A percentile compares a stretch with the other conserved stretches of the same genome.
Conservation (phyloP, 2,888 invertebrate genomes). For the Eristalis pertinax region DNA sequence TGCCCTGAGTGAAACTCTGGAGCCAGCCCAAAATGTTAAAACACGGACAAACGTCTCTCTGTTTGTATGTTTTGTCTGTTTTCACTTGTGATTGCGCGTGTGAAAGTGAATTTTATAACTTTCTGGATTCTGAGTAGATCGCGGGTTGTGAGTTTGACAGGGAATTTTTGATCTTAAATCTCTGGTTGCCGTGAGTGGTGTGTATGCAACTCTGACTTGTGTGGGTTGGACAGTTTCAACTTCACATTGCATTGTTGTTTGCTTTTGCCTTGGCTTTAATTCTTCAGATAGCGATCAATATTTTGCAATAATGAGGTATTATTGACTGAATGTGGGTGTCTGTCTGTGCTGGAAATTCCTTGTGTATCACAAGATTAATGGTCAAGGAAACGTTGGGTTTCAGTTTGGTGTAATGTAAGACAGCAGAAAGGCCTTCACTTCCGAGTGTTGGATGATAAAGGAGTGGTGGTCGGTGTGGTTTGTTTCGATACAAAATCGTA, state of each 20-base stretch:
- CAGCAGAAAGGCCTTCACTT: background rate
- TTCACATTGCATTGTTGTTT: background rate
- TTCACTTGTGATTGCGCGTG: slow-evolving; percentile 38
- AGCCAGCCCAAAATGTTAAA: slow-evolving; percentile 17
- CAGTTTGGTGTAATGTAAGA: background rate
- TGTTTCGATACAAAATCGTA: background rate
- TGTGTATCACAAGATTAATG: slow-evolving; percentile 15
- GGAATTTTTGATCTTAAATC: slow-evolving; percentile 16
- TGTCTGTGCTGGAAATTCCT: slow-evolving; percentile 7
- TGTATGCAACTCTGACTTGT: background rate
- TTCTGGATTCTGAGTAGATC: slow-evolving; percentile 36
- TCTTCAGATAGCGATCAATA: slow-evolving; percentile 39
- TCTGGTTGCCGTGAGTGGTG: background rate
- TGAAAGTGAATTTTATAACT: slow-evolving; percentile 52
- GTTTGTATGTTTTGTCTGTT: slow-evolving; percentile 16
- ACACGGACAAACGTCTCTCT: slow-evolving; percentile 16
- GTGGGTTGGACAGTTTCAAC: slow-evolving; percentile 19
- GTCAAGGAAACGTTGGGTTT: slow-evolving; percentile 9
- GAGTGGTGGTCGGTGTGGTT: background rate
- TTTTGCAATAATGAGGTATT: slow-evolving; percentile 32
- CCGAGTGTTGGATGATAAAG: background rate
- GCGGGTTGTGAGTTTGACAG: slow-evolving; percentile 10
- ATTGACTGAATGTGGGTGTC: background rate
- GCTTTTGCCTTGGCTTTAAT: slow-evolving; percentile 17
- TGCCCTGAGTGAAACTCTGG: slow-evolving; percentile 14